These are phyloP conservation scores for Melanogrammus aeglefinus DNA, from an alignment of 2,797 vertebrate genomes.

Conservation along the genomic window DNA sequence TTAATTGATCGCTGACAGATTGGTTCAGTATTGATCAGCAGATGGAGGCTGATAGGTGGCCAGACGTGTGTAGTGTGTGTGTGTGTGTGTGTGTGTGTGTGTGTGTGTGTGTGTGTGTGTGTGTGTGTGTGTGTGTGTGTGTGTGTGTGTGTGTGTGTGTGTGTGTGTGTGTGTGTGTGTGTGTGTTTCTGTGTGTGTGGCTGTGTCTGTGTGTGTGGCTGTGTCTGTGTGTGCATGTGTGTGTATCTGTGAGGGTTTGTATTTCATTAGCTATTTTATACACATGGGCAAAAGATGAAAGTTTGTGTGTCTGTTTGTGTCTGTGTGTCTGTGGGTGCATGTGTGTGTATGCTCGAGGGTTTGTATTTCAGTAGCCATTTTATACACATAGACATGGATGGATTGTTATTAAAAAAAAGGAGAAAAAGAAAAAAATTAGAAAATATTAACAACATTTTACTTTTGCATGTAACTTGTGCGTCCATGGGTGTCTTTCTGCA, in stretches of 20 bases:
- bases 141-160: slow-evolving; percentile 22
- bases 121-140: slow-evolving; percentile 21
- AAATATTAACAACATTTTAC: not conserved
- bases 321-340: slow-evolving; percentile 9
- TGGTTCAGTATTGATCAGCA: slow-evolving; percentile 61
- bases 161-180: slow-evolving; percentile 29
- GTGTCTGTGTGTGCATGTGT: slow-evolving; percentile 29
- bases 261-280: not conserved
- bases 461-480: no score
- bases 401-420: no score
- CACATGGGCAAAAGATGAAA: slow-evolving; percentile 3
- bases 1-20: slow-evolving; percentile 55
- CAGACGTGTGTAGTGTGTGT: slow-evolving; percentile 31
- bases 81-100: slow-evolving; percentile 30
- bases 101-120: slow-evolving; percentile 9
- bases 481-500: not conserved
- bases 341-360: not conserved
- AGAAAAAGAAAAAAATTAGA: not conserved
- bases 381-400: not conserved
- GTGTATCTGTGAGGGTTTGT: slow-evolving; percentile 9
- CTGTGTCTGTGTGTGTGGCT: slow-evolving; percentile 26
- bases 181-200: slow-evolving; percentile 17
- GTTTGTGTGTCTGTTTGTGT: slow-evolving; percentile 31
- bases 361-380: not conserved
- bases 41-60: slow-evolving; percentile 56